Percentiles rank a stretch among this genome's conserved stretches.
Conservation (phyloP, 2,888 invertebrate genomes). For the Leptura quadrifasciata region DNA sequence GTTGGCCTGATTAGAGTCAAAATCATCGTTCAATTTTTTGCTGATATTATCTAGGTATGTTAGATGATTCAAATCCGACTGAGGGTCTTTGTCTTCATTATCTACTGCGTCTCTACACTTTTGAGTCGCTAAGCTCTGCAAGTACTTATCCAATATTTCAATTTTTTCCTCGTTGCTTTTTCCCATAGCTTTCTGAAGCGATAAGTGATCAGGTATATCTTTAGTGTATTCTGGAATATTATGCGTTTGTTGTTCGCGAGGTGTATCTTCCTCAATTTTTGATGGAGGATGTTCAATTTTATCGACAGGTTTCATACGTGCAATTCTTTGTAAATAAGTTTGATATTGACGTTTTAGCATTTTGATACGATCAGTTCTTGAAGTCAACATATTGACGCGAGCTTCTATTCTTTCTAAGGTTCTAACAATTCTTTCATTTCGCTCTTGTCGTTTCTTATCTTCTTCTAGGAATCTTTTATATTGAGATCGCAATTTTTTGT, state of each 20-base stretch:
- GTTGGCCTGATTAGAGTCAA: conserved; percentile 58
- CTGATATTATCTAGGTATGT: conserved; percentile 44
- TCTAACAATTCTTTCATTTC: conserved; percentile 77
- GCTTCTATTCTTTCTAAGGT: conserved; percentile 78
- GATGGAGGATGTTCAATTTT: conserved; percentile 5
- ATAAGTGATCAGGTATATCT: conserved; percentile 24
- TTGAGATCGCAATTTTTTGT: conserved; percentile 71
- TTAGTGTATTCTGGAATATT: background rate
- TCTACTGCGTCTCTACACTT: conserved; percentile 54
- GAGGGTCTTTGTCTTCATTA: conserved; percentile 43
- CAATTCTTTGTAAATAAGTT: conserved; percentile 60
- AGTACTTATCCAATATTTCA: conserved; percentile 61
- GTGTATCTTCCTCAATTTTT: conserved; percentile 11
- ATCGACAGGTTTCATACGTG: conserved; percentile 4
- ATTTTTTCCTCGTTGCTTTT: conserved; percentile 55
- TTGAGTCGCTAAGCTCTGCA: conserved; percentile 58
- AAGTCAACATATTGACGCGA: conserved; percentile 76
- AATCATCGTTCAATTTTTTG: conserved; percentile 47
- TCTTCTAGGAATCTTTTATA: conserved; percentile 77
- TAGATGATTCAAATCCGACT: conserved; percentile 39
- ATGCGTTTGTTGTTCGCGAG: background rate
- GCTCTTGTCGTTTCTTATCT: conserved; percentile 77
- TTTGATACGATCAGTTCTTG: conserved; percentile 78
- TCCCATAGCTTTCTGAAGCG: conserved; percentile 38
- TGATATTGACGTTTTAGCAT: conserved; percentile 72